These are phyloP conservation scores for Glyphotaelius pellucidus DNA, from an alignment of 2,888 invertebrate species.

Conservation along the genomic window DNA sequence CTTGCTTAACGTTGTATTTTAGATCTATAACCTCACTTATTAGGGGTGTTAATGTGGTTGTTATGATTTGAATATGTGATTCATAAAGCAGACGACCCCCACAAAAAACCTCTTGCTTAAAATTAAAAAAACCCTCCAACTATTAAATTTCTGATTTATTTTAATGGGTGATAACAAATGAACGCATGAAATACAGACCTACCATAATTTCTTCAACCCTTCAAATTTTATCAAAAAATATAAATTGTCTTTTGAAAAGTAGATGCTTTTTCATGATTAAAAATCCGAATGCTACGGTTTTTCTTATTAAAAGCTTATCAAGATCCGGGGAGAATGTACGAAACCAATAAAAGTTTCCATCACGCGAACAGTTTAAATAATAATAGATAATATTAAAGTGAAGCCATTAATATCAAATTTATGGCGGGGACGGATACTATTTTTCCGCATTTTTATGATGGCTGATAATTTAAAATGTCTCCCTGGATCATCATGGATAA, in stretches of 20 bases:
- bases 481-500: constrained; percentile 15
- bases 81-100: neutral
- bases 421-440: constrained; percentile 22
- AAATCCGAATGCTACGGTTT: neutral
- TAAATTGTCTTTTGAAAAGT: neutral
- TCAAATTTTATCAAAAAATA: neutral
- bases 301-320: constrained; percentile 23
- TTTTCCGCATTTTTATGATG: constrained; percentile 46
- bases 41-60: too few relatives aligned
- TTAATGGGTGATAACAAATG: neutral
- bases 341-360: constrained; percentile 7
- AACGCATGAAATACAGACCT: neutral
- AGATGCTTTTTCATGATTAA: neutral
- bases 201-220: neutral
- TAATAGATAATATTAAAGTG: constrained; percentile 6
- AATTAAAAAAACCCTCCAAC: neutral
- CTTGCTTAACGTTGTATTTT: too few relatives aligned
- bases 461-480: constrained; percentile 41
- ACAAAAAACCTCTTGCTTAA: neutral
- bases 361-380: constrained; percentile 21
- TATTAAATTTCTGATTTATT: neutral
- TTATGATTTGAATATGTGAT: neutral
- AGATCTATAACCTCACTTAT: too few relatives aligned
- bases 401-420: constrained; percentile 49
- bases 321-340: neutral